Evolutionary conservation across 2,113 vertebrate species (phyloP).

Genomic region (Datnioides undecimradiatus): DNA sequence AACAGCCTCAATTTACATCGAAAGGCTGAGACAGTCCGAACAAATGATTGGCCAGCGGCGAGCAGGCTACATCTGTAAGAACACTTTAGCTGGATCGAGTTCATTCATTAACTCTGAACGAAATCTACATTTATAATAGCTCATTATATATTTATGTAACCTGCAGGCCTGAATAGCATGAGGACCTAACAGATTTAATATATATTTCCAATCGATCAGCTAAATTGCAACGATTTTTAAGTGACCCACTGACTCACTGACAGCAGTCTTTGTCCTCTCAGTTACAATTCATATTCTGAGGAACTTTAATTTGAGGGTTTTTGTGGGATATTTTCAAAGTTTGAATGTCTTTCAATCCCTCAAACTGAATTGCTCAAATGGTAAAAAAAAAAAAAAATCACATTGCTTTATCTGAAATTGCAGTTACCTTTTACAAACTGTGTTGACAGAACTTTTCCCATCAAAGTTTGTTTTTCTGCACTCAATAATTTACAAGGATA

Average conservation of each 20-base stretch:
- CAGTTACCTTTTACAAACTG: conserved; percentile 17
- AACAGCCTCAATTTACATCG: conserved; percentile 6
- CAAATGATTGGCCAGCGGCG: conserved; percentile 35
- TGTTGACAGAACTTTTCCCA: conserved; percentile 41
- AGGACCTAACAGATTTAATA: neutral
- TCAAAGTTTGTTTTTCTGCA: conserved; percentile 54
- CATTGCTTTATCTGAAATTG: conserved; percentile 60
- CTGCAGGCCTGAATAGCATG: conserved; percentile 2
- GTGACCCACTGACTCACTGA: neutral
- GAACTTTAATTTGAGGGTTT: neutral
- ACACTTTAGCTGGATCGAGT: neutral
- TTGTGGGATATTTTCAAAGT: conserved; percentile 1
- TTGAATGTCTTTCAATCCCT: conserved; percentile 8
- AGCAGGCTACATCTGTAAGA: conserved; percentile 14
- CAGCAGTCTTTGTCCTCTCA: neutral
- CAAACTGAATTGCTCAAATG: conserved; percentile 1
- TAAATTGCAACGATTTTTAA: conserved; percentile 15
- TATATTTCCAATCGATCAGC: neutral
- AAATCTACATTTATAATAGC: conserved; percentile 36
- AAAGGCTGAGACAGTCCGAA: conserved; percentile 9
- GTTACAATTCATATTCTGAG: neutral
- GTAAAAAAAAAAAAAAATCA: neutral
- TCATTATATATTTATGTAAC: conserved; percentile 41
- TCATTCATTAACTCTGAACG: conserved; percentile 8
- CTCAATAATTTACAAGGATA: conserved; percentile 2